Evolutionary conservation across 2,888 invertebrate species (phyloP).

Genomic region (Troides helena): DNA sequence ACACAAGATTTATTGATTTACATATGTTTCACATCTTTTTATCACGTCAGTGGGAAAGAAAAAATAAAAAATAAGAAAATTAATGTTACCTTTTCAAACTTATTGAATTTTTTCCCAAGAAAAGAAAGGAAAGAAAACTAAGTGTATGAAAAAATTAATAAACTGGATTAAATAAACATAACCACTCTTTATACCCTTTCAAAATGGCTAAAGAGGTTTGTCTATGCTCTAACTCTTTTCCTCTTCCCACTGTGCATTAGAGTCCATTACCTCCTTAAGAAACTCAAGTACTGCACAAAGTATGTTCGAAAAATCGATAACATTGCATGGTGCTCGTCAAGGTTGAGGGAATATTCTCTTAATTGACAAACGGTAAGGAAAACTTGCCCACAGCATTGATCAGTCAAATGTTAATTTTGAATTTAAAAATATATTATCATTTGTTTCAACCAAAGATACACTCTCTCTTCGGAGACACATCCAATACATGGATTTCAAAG

Average conservation of each 20-base stretch:
- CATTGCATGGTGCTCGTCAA: background rate
- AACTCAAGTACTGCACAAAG: too few relatives aligned
- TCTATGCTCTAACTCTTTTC: background rate
- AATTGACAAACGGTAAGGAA: slow-evolving; percentile 22
- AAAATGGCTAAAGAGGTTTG: slow-evolving; percentile 20
- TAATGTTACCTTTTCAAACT: background rate
- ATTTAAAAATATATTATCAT: too few relatives aligned
- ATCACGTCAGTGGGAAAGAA: slow-evolving; percentile 5
- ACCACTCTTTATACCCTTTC: slow-evolving; percentile 22
- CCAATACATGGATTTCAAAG: too few relatives aligned
- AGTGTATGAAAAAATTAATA: slow-evolving; percentile 3
- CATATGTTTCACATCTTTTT: background rate
- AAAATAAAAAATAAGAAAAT: background rate
- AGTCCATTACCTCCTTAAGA: background rate
- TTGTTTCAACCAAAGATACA: too few relatives aligned
- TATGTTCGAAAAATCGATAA: too few relatives aligned
- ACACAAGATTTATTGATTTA: slow-evolving; percentile 32
- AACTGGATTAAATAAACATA: slow-evolving; percentile 1
- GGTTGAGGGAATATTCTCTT: slow-evolving; percentile 12
- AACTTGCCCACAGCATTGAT: slow-evolving; percentile 6
- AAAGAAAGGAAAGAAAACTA: slow-evolving; percentile 15
- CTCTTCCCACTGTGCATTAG: slow-evolving; percentile 1
- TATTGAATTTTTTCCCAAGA: slow-evolving; percentile 20
- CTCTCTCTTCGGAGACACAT: too few relatives aligned
- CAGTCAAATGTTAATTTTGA: background rate